Conservation (phyloP, 92 coral and sea anemone genomes). For the Porites rus region DNA sequence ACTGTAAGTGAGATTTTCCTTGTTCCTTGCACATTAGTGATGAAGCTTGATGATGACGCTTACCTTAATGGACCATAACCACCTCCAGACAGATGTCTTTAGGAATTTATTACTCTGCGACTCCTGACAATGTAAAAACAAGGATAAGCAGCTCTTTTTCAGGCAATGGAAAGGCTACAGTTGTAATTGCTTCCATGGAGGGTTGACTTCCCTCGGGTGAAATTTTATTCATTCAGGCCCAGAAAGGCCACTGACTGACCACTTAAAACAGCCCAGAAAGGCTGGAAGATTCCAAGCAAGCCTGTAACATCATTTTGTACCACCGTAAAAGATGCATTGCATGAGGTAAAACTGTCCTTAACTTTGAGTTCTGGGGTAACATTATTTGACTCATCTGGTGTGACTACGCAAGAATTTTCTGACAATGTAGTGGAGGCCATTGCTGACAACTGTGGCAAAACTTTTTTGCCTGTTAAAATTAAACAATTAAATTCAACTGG, state of each 20-base stretch:
- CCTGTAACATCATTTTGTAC: conserved; percentile 35
- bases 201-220: conserved; percentile 73
- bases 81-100: conserved; percentile 40
- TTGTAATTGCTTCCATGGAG: conserved; percentile 76
- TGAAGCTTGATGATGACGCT: conserved; percentile 53
- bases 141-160: conserved; percentile 55
- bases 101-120: conserved; percentile 69
- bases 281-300: conserved; percentile 63
- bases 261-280: conserved; percentile 72
- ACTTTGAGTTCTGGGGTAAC: not conserved
- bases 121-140: conserved; percentile 57
- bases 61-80: conserved; percentile 51
- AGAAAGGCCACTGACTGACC: conserved; percentile 70
- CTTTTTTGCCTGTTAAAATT: not conserved
- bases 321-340: conserved; percentile 42
- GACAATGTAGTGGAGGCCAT: conserved; percentile 50
- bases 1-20: conserved; percentile 71
- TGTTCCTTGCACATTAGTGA: conserved; percentile 47
- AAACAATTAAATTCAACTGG: no score
- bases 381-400: conserved; percentile 56
- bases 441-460: conserved; percentile 54
- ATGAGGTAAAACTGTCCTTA: conserved; percentile 41
- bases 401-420: conserved; percentile 69
- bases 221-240: conserved; percentile 68
- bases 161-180: conserved; percentile 57